These are phyloP conservation scores for Stenodema calcarata DNA, from an alignment of 2,888 invertebrate species.

Conservation along the genomic window DNA sequence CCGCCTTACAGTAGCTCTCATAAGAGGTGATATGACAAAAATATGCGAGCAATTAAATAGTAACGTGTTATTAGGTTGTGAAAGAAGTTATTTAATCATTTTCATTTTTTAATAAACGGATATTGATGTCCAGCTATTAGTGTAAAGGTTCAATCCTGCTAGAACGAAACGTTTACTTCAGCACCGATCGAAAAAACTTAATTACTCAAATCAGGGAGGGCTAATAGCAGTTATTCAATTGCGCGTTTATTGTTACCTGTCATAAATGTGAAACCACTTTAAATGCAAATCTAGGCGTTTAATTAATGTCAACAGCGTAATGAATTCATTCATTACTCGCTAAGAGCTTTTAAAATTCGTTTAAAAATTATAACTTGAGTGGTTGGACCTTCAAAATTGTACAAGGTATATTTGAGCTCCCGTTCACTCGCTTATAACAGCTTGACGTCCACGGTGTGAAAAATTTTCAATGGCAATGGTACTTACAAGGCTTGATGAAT, in stretches of 20 bases:
- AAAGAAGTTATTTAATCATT: too few species aligned
- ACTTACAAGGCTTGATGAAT: neutral
- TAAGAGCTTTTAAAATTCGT: neutral
- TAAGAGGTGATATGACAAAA: too few species aligned
- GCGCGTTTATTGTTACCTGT: neutral
- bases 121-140: neutral
- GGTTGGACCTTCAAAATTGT: neutral
- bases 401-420: neutral
- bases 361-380: neutral
- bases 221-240: slow-evolving; percentile 3
- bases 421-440: neutral
- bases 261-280: neutral
- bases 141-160: neutral
- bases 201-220: neutral
- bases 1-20: too few species aligned
- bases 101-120: neutral
- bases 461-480: neutral
- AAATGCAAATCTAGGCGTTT: neutral
- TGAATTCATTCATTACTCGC: neutral
- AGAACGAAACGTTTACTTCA: neutral
- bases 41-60: too few species aligned
- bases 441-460: neutral
- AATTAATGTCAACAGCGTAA: slow-evolving; percentile 4
- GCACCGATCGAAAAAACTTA: neutral
- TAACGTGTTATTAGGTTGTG: too few species aligned